phyloP scores from a whole-genome alignment of 2,113 vertebrate genomes.

The Toxostoma redivivum region DNA sequence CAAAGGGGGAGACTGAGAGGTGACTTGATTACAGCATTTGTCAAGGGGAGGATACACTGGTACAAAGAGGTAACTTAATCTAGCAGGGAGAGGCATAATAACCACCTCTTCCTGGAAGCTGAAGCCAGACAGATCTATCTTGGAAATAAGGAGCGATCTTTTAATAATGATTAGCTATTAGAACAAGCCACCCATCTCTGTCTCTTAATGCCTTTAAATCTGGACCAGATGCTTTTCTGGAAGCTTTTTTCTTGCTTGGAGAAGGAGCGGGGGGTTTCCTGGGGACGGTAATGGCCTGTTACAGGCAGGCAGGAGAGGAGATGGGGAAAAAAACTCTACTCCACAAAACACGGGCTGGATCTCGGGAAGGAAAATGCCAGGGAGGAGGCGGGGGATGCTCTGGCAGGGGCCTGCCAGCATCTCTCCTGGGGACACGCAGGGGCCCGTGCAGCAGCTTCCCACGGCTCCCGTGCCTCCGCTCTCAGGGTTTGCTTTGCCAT shows the following conservation, averaged over 20 bases:
- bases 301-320: neutral
- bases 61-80: slow-evolving; percentile 37
- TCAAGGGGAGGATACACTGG: neutral
- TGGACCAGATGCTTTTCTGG: slow-evolving; percentile 53
- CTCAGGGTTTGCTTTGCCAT: neutral
- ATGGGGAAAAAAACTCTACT: neutral
- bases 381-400: neutral
- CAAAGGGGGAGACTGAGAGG: slow-evolving; percentile 10
- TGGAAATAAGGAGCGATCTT: slow-evolving; percentile 34
- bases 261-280: neutral
- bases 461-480: neutral
- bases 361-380: neutral
- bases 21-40: slow-evolving; percentile 40
- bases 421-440: neutral
- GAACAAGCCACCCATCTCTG: slow-evolving; percentile 40
- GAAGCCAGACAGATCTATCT: slow-evolving; percentile 46
- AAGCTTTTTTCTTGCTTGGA: slow-evolving; percentile 22
- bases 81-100: slow-evolving; percentile 9
- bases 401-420: neutral
- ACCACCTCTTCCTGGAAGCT: slow-evolving; percentile 51
- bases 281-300: neutral
- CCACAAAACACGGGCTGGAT: neutral
- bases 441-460: neutral
- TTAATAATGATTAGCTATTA: slow-evolving; percentile 63
- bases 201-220: slow-evolving; percentile 52